Conservation (phyloP, 2,113 vertebrate species). For the Solea solea region DNA sequence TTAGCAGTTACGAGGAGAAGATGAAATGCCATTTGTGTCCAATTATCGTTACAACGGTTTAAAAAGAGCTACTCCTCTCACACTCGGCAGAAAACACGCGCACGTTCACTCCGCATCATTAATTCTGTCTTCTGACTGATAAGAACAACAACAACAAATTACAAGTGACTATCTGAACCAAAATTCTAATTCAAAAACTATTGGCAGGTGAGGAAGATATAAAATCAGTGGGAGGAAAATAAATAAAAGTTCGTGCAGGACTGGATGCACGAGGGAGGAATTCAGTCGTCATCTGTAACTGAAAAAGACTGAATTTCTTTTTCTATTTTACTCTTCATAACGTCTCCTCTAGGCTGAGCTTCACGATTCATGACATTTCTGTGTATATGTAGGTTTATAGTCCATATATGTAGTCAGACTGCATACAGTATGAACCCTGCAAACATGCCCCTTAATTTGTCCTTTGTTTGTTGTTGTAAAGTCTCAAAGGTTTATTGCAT, state of each 20-base stretch:
- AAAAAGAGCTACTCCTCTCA: constrained; percentile 28
- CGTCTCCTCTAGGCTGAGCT: too few relatives aligned
- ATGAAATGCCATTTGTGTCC: constrained; percentile 53
- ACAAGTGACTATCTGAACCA: neutral
- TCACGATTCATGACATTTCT: constrained; percentile 1
- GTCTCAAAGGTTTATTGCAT: too few relatives aligned
- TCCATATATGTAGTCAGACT: neutral
- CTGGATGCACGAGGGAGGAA: neutral
- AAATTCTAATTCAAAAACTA: neutral
- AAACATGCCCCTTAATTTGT: neutral
- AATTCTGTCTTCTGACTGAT: constrained; percentile 25
- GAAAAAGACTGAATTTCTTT: constrained; percentile 7
- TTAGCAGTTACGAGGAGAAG: constrained; percentile 54
- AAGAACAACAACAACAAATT: constrained; percentile 8
- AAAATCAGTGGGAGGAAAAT: neutral
- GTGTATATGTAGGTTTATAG: neutral
- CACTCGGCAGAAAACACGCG: constrained; percentile 28
- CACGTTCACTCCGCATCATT: constrained; percentile 32
- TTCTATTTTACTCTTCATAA: neutral
- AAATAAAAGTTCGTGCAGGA: neutral
- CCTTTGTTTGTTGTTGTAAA: too few relatives aligned
- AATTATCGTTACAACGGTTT: constrained; percentile 56
- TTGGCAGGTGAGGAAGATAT: neutral
- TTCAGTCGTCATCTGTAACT: neutral
- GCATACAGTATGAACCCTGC: neutral